phyloP scores from a whole-genome alignment of 2,888 invertebrate genomes.

The Meiosimyza platycephala region DNA sequence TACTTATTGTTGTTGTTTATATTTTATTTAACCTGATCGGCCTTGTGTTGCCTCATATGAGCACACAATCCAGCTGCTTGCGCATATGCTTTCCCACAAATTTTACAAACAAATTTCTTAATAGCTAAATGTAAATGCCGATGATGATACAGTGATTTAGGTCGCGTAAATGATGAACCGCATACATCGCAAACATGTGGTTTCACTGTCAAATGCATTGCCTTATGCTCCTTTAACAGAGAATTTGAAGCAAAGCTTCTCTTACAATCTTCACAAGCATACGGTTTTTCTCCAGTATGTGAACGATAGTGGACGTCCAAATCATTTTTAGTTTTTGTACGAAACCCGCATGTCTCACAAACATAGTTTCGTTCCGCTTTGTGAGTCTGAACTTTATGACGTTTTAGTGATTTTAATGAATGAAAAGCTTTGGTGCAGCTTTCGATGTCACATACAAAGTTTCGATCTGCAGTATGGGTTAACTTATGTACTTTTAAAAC shows the following conservation, averaged over 20 bases:
- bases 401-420: slow-evolving; percentile 51
- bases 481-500: slow-evolving; percentile 49
- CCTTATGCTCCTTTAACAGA: slow-evolving; percentile 46
- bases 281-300: slow-evolving; percentile 61
- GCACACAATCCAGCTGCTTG: slow-evolving; percentile 56
- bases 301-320: slow-evolving; percentile 56
- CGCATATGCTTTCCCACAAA: slow-evolving; percentile 53
- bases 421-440: slow-evolving; percentile 58
- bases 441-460: slow-evolving; percentile 52
- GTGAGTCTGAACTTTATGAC: slow-evolving; percentile 53
- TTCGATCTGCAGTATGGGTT: slow-evolving; percentile 49
- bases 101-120: slow-evolving; percentile 56
- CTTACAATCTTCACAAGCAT: slow-evolving; percentile 45
- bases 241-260: slow-evolving; percentile 46
- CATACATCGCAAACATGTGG: slow-evolving; percentile 54
- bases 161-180: slow-evolving; percentile 52
- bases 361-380: slow-evolving; percentile 50
- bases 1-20: no score
- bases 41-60: slow-evolving; percentile 51
- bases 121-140: slow-evolving; percentile 52
- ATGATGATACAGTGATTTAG: slow-evolving; percentile 54
- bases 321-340: slow-evolving; percentile 51
- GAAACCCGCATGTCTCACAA: slow-evolving; percentile 47
- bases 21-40: slow-evolving; percentile 4
- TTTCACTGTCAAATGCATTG: slow-evolving; percentile 47